phyloP scores from a whole-genome alignment of 2,888 invertebrate genomes.

The Pinctada fucata region DNA sequence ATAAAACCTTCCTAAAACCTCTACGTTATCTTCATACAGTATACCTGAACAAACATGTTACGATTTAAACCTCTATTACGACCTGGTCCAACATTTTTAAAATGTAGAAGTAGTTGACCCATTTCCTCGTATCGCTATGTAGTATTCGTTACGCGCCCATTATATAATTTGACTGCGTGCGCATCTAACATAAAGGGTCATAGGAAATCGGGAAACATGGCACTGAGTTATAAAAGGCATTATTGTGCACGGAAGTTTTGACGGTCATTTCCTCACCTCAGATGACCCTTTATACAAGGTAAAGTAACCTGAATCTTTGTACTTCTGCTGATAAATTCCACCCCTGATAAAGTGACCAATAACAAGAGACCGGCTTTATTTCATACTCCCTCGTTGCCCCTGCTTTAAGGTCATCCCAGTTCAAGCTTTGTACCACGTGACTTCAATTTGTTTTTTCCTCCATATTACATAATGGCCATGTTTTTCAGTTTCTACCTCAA shows the following conservation, averaged over 20 bases:
- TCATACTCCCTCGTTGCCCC: neutral
- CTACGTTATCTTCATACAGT: too few relatives aligned
- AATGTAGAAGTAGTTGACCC: constrained; percentile 28
- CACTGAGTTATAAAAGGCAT: constrained; percentile 28
- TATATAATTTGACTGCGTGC: constrained; percentile 46
- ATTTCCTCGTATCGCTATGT: constrained; percentile 23
- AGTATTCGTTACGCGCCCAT: constrained; percentile 43
- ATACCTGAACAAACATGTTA: constrained; percentile 5
- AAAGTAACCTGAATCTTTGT: neutral
- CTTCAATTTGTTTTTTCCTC: constrained; percentile 20
- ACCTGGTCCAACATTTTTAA: constrained; percentile 19
- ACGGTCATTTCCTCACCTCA: constrained; percentile 31
- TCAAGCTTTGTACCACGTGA: constrained; percentile 40
- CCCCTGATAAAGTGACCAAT: neutral
- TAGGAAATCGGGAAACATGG: constrained; percentile 32
- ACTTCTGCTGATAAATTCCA: neutral
- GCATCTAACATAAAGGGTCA: constrained; percentile 40
- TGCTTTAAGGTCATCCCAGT: constrained; percentile 37
- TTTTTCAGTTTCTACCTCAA: constrained; percentile 40
- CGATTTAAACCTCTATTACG: neutral
- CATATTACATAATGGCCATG: constrained; percentile 31
- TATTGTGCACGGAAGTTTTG: neutral
- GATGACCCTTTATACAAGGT: constrained; percentile 26
- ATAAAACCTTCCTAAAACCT: too few relatives aligned
- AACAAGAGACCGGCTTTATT: too few relatives aligned